Evolutionary conservation across 2,888 invertebrate genomes (phyloP).

Genomic region (Harmothoe impar): DNA sequence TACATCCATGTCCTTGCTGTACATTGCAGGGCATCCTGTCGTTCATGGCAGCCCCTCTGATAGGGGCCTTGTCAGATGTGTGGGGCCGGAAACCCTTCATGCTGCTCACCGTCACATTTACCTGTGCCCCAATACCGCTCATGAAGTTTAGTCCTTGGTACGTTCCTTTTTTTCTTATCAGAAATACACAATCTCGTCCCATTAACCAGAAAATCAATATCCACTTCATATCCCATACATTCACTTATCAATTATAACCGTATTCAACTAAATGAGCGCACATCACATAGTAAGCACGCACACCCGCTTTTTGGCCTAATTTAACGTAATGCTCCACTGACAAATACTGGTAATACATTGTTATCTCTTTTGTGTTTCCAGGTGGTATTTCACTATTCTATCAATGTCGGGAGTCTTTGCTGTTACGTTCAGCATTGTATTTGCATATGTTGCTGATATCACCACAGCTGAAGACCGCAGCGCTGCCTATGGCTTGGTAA

Average conservation of each 20-base stretch:
- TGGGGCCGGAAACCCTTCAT: constrained; percentile 95
- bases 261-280: too few relatives aligned
- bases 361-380: constrained; percentile 74
- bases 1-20: too few relatives aligned
- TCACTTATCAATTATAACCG: too few relatives aligned
- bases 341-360: too few relatives aligned
- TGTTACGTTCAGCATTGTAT: constrained; percentile 99
- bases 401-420: constrained; percentile 99
- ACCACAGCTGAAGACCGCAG: constrained; percentile 98
- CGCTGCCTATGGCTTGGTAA: constrained; percentile 95
- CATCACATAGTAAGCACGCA: too few relatives aligned
- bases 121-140: constrained; percentile 98
- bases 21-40: constrained; percentile 94
- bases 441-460: constrained; percentile 99
- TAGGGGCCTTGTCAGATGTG: constrained; percentile 98
- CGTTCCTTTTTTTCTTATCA: constrained; percentile 75
- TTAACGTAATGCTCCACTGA: too few relatives aligned
- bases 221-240: too few relatives aligned
- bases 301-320: too few relatives aligned
- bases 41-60: constrained; percentile 97
- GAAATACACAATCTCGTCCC: too few relatives aligned
- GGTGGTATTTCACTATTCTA: constrained; percentile 99
- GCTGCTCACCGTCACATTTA: constrained; percentile 95
- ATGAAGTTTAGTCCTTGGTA: constrained; percentile 99
- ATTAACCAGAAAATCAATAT: too few relatives aligned